These are phyloP conservation scores for Diachasma alloeum DNA, from an alignment of 1,140 invertebrate species.

Conservation along the genomic window DNA sequence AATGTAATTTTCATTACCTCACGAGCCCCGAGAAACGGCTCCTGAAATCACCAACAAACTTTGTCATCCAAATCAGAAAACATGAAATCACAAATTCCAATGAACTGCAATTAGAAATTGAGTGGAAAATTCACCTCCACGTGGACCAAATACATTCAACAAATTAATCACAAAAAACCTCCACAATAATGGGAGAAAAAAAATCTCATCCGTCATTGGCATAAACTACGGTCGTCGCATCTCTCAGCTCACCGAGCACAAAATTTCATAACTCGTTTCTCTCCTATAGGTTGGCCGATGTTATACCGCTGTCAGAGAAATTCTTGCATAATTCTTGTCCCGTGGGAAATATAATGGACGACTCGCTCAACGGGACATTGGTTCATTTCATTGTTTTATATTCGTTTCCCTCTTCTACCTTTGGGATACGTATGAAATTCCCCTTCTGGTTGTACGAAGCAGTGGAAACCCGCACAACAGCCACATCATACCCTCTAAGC, in stretches of 20 bases:
- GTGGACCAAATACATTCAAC: neutral
- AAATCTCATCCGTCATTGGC: neutral
- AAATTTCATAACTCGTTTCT: constrained; percentile 6
- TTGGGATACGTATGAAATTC: neutral
- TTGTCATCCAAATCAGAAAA: no score
- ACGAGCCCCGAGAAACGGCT: no score
- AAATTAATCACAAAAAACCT: neutral
- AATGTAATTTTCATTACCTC: no score
- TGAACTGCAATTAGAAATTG: no score
- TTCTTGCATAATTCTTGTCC: constrained; percentile 10
- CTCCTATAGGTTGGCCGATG: neutral
- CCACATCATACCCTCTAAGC: neutral
- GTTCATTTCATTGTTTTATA: constrained; percentile 6
- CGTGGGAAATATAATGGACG: constrained; percentile 9
- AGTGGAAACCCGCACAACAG: neutral
- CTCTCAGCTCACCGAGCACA: neutral
- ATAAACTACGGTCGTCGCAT: neutral
- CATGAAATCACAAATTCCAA: no score
- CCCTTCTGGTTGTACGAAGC: neutral
- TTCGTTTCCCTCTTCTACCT: neutral
- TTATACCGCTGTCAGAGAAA: neutral
- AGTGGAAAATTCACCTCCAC: no score
- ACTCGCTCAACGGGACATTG: constrained; percentile 1
- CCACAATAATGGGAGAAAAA: neutral
- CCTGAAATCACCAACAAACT: no score